phyloP scores from a whole-genome alignment of 1,140 invertebrate genomes.

The Bilobella aurantiaca region DNA sequence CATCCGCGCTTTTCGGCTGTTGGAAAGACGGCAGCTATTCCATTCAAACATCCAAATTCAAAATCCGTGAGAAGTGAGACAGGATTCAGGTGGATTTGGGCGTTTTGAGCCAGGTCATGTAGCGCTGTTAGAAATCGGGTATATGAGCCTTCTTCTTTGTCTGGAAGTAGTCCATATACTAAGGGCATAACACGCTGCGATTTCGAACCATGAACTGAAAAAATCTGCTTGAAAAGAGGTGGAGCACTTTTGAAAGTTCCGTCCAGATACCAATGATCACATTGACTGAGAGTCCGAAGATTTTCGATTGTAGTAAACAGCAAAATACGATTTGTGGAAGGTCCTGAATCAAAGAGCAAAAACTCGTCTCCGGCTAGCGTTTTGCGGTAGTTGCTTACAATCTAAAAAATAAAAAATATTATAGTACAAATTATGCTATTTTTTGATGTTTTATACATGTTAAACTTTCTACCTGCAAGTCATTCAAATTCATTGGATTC shows the following conservation, averaged over 20 bases:
- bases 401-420: too few species aligned
- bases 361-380: neutral
- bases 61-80: slow-evolving; percentile 2
- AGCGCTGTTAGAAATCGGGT: neutral
- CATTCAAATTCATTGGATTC: too few species aligned
- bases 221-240: slow-evolving; percentile 7
- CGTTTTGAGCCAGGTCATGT: neutral
- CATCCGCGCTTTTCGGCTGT: neutral
- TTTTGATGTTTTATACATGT: too few species aligned
- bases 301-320: neutral
- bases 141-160: slow-evolving; percentile 3
- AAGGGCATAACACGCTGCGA: neutral
- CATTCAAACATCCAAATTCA: slow-evolving; percentile 1
- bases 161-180: slow-evolving; percentile 7
- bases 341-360: neutral
- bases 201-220: slow-evolving; percentile 8
- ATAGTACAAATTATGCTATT: too few species aligned
- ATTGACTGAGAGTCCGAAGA: neutral
- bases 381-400: too few species aligned
- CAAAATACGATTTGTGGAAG: neutral
- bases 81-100: neutral
- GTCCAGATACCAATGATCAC: slow-evolving; percentile 9
- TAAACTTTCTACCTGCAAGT: too few species aligned
- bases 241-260: slow-evolving; percentile 13
- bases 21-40: neutral